Conservation (phyloP, 2,113 vertebrate species). For the Hypanus sabinus region DNA sequence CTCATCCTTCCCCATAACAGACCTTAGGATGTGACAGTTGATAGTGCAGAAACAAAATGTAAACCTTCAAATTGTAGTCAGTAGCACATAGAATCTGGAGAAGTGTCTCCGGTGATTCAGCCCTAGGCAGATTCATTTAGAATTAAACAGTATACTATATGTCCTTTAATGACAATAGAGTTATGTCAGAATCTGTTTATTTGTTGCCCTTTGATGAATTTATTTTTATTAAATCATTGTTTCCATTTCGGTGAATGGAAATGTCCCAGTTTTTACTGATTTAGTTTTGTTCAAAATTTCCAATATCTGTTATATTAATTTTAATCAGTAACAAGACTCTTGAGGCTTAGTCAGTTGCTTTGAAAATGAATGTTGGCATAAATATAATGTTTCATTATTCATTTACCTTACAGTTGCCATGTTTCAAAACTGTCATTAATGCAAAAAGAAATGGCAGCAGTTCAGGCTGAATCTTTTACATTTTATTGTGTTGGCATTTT, state of each 20-base stretch:
- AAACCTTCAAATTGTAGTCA: neutral
- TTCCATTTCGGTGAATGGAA: neutral
- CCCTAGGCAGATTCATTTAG: neutral
- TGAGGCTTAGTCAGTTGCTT: neutral
- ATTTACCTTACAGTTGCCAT: neutral
- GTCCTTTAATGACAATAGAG: neutral
- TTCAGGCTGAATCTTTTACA: neutral
- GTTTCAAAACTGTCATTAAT: neutral
- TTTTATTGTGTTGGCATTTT: neutral
- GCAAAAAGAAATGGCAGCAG: neutral
- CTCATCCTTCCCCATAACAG: neutral
- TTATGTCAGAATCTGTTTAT: neutral
- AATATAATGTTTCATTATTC: neutral
- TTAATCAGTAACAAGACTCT: neutral
- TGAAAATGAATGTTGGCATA: constrained; percentile 17
- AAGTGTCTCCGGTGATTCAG: neutral
- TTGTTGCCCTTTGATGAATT: neutral
- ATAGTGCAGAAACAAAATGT: neutral
- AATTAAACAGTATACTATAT: neutral
- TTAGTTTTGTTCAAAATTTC: neutral
- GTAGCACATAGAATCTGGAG: neutral
- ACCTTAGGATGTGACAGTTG: neutral
- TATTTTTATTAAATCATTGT: neutral
- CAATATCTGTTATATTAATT: constrained; percentile 12
- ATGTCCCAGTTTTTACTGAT: neutral